Conservation (phyloP, 2,888 invertebrate species). For the Pseudanteris insignis region DNA sequence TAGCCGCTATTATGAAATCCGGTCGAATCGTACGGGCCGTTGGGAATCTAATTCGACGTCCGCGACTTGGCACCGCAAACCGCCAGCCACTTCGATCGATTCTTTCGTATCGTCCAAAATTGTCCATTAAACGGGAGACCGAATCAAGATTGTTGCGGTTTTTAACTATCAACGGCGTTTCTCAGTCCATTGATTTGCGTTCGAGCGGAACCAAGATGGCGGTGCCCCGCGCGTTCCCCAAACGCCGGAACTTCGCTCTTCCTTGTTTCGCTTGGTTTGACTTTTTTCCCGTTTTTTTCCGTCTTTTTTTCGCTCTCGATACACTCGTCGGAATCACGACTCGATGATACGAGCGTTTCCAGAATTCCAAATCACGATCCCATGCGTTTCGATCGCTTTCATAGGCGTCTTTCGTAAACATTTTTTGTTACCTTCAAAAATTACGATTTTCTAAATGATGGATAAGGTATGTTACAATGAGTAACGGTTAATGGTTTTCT, state of each 20-base stretch:
- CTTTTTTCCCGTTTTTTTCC: conserved; percentile 33
- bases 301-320: too few species aligned
- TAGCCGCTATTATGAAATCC: too few species aligned
- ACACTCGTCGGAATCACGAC: conserved; percentile 21
- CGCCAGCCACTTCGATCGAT: too few species aligned
- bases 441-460: too few species aligned
- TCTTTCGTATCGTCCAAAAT: conserved; percentile 25
- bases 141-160: conserved; percentile 53
- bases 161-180: conserved; percentile 51
- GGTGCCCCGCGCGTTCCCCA: conserved; percentile 39
- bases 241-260: conserved; percentile 42
- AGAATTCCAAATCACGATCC: too few species aligned
- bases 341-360: conserved; percentile 6
- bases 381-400: too few species aligned
- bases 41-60: too few species aligned
- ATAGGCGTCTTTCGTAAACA: too few species aligned
- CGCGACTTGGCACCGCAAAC: too few species aligned
- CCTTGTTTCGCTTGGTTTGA: conserved; percentile 34
- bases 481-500: not conserved
- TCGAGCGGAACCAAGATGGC: conserved; percentile 60
- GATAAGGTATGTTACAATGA: not conserved
- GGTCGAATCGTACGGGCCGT: too few species aligned
- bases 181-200: conserved; percentile 50
- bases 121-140: conserved; percentile 48
- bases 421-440: too few species aligned